Evolutionary conservation across 2,888 invertebrate species (phyloP), one percentile per base, ranked within the genome.

Genomic region (Chouioia cunea): DNA sequence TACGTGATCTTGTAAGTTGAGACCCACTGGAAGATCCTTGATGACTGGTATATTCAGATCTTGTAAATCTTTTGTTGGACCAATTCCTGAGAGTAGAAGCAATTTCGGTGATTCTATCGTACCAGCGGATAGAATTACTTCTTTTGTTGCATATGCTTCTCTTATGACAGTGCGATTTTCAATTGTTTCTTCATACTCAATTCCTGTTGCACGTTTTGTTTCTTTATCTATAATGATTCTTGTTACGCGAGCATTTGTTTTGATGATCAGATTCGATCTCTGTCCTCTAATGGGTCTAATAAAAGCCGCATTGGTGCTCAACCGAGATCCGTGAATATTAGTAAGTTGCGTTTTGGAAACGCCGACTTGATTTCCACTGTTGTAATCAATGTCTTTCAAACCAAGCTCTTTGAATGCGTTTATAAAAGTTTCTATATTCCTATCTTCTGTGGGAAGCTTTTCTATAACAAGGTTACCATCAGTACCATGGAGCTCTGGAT

Each of bases 391-490:
- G 27, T 89, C 79, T 0, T 88, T 87, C 43, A 91, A 81, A 0
- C 92, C 92, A 52, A 87, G 84, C 81, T 92, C 91, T 75, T 87
- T 86, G 80, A 89, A 91, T 0, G 89, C 90, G 75, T 90, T 83
- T 0, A 91, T 85, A 0, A 91, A 64, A 89, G 87, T 63, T 88
- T 80, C 0, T 89, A 27, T 87, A 73, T 89, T 90, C 12, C 85
- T 76, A 75, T 92, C 91, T 18, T 88, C 87, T 77, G 91, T 90
- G 0, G 89, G 88, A 76, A 88, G 91, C 76, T 89, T 84, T 82
- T 91, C 90, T 0, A 92, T 90, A 27, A 88, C 89, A 36, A 89
- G 87, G 50, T 90, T 90, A 2, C 92, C 92, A 6, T 88, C 88
- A 14, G 86, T 86, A 0, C 88, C 87, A 78, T 92, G 92, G 1